phyloP scores from a whole-genome alignment of 2,888 invertebrate species.

The Caprella mutica region DNA sequence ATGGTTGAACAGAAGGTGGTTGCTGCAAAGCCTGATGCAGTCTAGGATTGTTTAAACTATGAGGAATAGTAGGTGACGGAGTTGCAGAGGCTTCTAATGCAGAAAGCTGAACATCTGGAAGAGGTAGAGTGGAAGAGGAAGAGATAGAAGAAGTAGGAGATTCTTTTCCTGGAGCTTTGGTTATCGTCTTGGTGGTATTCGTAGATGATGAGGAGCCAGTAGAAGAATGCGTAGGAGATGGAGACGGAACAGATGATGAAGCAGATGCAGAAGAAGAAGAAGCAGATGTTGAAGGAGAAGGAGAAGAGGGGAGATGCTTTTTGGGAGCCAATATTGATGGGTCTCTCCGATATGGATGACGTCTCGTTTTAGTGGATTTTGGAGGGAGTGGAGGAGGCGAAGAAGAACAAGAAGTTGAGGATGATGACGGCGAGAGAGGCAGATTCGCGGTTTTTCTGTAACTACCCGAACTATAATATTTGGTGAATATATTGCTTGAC shows the following conservation, averaged over 20 bases:
- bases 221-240: constrained; percentile 2
- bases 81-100: background rate
- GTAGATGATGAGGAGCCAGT: constrained; percentile 8
- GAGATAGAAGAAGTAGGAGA: constrained; percentile 11
- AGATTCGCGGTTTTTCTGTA: no score
- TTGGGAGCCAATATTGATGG: background rate
- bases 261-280: constrained; percentile 1
- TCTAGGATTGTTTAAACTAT: constrained; percentile 7
- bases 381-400: background rate
- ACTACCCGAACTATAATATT: no score
- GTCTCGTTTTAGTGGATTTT: background rate
- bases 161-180: constrained; percentile 3
- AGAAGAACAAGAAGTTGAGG: constrained; percentile 5
- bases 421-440: constrained; percentile 4
- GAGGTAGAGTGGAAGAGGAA: constrained; percentile 12
- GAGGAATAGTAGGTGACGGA: constrained; percentile 5
- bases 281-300: background rate
- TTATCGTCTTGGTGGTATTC: constrained; percentile 11
- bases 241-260: background rate
- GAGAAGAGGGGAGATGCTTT: background rate
- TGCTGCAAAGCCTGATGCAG: constrained; percentile 5
- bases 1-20: background rate
- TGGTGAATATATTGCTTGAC: constrained; percentile 6
- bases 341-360: background rate
- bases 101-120: constrained; percentile 9